Evolutionary conservation across 1,140 invertebrate genomes (phyloP).

Genomic region (Zaprionus lachaisei): DNA sequence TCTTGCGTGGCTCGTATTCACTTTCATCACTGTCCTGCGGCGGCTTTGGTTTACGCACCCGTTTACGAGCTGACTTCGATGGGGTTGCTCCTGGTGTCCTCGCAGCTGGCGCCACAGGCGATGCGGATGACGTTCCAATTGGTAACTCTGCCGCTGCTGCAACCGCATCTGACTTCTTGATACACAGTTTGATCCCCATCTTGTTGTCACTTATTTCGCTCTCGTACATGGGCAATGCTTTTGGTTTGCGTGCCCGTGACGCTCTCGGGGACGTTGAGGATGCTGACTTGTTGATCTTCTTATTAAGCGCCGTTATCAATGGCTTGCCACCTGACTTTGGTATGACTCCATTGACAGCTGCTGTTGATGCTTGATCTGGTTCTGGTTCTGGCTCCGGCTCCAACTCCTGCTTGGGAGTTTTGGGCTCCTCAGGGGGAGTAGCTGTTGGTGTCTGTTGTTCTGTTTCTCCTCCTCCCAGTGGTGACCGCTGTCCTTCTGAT

Average conservation of each 20-base stretch:
- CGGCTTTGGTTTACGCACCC: conserved; percentile 85
- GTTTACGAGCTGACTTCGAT: conserved; percentile 82
- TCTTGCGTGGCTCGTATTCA: conserved; percentile 85
- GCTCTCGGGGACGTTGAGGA: conserved; percentile 63
- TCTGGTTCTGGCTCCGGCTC: conserved; percentile 13
- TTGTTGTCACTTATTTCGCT: conserved; percentile 87
- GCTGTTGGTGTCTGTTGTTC: conserved; percentile 7
- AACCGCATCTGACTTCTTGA: conserved; percentile 86
- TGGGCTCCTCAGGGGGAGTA: neutral
- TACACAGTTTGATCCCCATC: conserved; percentile 88
- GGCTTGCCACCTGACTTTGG: conserved; percentile 83
- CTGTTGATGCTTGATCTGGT: neutral
- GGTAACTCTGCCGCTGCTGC: conserved; percentile 31
- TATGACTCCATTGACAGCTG: conserved; percentile 73
- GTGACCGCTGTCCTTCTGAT: conserved; percentile 72
- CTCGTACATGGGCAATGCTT: conserved; percentile 80
- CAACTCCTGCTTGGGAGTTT: conserved; percentile 28
- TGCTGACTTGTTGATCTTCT: conserved; percentile 67
- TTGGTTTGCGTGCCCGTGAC: conserved; percentile 67
- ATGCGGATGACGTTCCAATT: conserved; percentile 21
- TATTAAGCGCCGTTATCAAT: conserved; percentile 64
- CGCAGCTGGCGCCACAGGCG: conserved; percentile 22
- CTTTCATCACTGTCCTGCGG: conserved; percentile 85
- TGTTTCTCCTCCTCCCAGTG: conserved; percentile 27
- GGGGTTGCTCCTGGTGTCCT: conserved; percentile 26